Conservation (phyloP, 2,113 vertebrate genomes). For the Bolborhynchus lineola region DNA sequence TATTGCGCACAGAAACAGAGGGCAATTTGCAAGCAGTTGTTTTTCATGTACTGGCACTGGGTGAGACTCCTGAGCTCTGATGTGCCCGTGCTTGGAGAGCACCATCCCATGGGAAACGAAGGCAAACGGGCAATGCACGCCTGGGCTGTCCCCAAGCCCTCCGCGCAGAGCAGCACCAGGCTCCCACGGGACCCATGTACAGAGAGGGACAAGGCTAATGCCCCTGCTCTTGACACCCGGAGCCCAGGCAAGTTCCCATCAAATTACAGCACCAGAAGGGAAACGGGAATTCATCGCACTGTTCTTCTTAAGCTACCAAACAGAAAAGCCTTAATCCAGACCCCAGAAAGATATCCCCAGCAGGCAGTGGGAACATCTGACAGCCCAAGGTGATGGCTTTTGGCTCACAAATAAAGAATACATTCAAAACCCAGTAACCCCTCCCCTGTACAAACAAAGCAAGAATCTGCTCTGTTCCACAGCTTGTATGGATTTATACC, state of each 20-base stretch:
- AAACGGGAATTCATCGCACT: background rate
- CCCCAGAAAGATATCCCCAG: background rate
- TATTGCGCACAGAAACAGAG: background rate
- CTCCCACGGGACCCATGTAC: background rate
- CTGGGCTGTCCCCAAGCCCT: background rate
- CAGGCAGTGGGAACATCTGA: background rate
- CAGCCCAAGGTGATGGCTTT: background rate
- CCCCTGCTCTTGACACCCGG: background rate
- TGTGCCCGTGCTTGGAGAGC: background rate
- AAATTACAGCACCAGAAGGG: background rate
- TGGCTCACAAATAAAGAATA: background rate
- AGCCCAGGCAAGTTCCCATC: background rate
- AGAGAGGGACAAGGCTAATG: background rate
- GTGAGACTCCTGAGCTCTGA: background rate
- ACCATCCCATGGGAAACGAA: rapidly evolving
- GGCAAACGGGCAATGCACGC: background rate
- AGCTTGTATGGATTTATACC: background rate
- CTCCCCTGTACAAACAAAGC: background rate
- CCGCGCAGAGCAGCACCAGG: background rate
- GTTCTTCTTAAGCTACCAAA: background rate
- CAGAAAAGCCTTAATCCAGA: background rate
- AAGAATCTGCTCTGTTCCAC: background rate
- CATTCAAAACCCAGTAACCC: background rate
- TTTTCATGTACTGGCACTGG: background rate
- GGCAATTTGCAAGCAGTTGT: background rate